A percentile compares a stretch with the other conserved stretches of the same genome.
Evolutionary conservation across 2,888 invertebrate species (phyloP).

Genomic region (Machimus rusticus): DNA sequence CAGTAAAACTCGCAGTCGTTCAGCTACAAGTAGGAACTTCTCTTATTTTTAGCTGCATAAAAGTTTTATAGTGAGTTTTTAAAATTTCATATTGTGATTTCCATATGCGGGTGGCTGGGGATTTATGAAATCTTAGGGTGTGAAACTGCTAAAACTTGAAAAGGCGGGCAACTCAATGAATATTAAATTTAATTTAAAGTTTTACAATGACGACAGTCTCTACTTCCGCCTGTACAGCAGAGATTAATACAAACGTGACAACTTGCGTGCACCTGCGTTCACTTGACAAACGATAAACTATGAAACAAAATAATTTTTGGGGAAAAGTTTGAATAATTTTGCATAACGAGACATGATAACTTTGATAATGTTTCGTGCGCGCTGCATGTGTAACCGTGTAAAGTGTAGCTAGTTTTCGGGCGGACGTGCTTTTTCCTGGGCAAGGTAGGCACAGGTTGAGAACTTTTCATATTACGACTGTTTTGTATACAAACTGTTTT

Average conservation of each 20-base stretch:
- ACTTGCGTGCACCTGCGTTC: conserved; percentile 34
- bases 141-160: background rate
- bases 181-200: conserved; percentile 45
- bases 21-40: background rate
- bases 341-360: conserved; percentile 41
- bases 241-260: conserved; percentile 9
- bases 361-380: conserved; percentile 23
- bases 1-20: background rate
- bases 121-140: conserved; percentile 12
- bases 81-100: background rate
- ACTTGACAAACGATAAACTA: conserved; percentile 38
- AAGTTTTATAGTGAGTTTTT: background rate
- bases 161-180: conserved; percentile 40
- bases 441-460: background rate
- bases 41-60: background rate
- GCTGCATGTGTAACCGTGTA: background rate
- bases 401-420: conserved; percentile 2
- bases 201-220: background rate
- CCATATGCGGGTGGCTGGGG: background rate
- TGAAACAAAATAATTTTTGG: conserved; percentile 35
- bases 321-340: conserved; percentile 43
- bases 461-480: conserved; percentile 28
- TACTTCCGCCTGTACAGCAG: background rate
- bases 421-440: background rate
- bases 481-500: conserved; percentile 17